A percentile compares a stretch with the other conserved stretches of the same genome.
phyloP scores from a whole-genome alignment of 1,140 invertebrate species.

The Saccostrea echinata region DNA sequence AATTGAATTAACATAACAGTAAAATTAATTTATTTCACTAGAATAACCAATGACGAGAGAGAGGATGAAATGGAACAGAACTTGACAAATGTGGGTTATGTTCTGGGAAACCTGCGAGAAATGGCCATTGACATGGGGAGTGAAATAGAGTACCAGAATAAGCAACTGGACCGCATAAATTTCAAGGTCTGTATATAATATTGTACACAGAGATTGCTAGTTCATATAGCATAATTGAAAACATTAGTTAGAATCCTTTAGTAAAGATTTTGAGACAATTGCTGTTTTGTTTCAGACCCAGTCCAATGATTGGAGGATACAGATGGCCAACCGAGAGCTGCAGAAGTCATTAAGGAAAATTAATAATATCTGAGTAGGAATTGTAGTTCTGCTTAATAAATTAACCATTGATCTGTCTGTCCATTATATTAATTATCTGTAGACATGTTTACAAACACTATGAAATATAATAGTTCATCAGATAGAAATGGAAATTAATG shows the following conservation, averaged over 20 bases:
- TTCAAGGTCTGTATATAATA: conserved; percentile 76
- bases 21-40: conserved; percentile 59
- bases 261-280: neutral
- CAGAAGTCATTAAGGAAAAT: conserved; percentile 16
- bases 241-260: too few species aligned
- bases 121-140: conserved; percentile 99
- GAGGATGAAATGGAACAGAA: conserved; percentile 84
- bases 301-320: neutral
- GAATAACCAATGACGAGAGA: conserved; percentile 84
- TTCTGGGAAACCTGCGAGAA: conserved; percentile 98
- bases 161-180: conserved; percentile 97
- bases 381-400: too few species aligned
- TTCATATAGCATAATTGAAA: too few species aligned
- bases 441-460: too few species aligned
- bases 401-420: too few species aligned
- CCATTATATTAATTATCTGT: too few species aligned
- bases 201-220: too few species aligned
- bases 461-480: too few species aligned
- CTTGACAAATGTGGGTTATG: conserved; percentile 86
- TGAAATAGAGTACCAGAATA: conserved; percentile 98
- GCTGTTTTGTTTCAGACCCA: neutral
- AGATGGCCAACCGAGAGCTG: conserved; percentile 7
- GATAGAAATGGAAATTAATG: too few species aligned
- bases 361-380: neutral
- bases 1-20: neutral